Percentiles rank a stretch among this genome's conserved stretches.
phyloP scores from a whole-genome alignment of 2,888 invertebrate species.

The Unio delphinus region DNA sequence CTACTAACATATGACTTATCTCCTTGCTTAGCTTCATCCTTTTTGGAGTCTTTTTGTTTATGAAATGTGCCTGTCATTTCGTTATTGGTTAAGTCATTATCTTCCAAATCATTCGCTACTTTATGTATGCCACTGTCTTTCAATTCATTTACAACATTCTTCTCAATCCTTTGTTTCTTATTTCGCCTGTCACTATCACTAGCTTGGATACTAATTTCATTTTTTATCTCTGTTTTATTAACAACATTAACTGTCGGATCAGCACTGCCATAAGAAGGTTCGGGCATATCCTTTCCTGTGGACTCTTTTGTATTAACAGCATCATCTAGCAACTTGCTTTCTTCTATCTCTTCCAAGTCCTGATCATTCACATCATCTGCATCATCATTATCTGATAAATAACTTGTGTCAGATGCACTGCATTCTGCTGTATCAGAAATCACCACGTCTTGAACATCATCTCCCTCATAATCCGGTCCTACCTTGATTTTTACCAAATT shows the following conservation, averaged over 20 bases:
- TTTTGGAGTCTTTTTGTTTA: background rate
- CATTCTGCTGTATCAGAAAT: conserved; percentile 16
- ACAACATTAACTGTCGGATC: background rate
- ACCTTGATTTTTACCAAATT: conserved; percentile 70
- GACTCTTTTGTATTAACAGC: background rate
- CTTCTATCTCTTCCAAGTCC: conserved; percentile 12
- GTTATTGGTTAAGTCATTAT: background rate
- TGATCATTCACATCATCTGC: conserved; percentile 26
- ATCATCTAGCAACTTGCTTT: conserved; percentile 7
- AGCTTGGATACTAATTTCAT: background rate
- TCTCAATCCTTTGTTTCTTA: conserved; percentile 4
- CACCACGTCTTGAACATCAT: conserved; percentile 65
- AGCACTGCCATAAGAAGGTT: background rate
- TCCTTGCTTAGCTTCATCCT: background rate
- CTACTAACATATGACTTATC: conserved; percentile 1
- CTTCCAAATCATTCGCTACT: background rate
- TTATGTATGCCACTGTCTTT: conserved; percentile 2
- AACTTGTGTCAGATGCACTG: conserved; percentile 33
- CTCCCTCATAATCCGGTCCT: conserved; percentile 67
- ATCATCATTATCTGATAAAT: conserved; percentile 28
- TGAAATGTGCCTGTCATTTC: too few relatives aligned
- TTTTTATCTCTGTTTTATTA: background rate
- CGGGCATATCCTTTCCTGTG: background rate
- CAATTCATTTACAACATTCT: background rate
- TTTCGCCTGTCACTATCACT: background rate